Evolutionary conservation across 53 echinoderm and acorn worm species (phyloP).

Genomic region (Henricia sp.): DNA sequence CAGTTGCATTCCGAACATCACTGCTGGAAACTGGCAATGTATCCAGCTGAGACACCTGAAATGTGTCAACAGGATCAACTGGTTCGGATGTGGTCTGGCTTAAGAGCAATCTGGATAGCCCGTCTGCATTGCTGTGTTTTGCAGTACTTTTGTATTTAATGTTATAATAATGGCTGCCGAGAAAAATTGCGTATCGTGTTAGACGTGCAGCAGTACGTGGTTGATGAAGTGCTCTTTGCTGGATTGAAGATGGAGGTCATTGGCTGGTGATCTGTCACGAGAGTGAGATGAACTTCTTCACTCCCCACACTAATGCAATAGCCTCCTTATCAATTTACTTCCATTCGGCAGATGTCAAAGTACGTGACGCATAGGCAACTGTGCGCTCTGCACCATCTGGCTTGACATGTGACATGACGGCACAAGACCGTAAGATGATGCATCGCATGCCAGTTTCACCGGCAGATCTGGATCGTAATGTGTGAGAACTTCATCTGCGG

Average conservation of each 20-base stretch:
- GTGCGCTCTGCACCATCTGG: slow-evolving; percentile 44
- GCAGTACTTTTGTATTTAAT: slow-evolving; percentile 18
- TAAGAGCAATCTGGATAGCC: slow-evolving; percentile 28
- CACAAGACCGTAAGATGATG: slow-evolving; percentile 44
- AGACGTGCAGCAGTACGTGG: slow-evolving; percentile 35
- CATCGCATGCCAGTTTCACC: too few species aligned
- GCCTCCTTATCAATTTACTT: slow-evolving; percentile 67
- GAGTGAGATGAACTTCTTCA: slow-evolving; percentile 54
- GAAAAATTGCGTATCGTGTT: slow-evolving; percentile 28
- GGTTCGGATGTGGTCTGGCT: background rate
- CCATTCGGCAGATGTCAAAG: slow-evolving; percentile 45
- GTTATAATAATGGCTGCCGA: slow-evolving; percentile 20
- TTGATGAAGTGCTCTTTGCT: background rate
- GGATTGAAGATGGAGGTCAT: slow-evolving; percentile 52
- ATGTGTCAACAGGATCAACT: background rate
- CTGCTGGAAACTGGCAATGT: slow-evolving; percentile 53
- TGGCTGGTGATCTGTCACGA: slow-evolving; percentile 63
- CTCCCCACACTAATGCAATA: slow-evolving; percentile 49
- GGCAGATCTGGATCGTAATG: too few species aligned
- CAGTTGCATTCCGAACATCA: slow-evolving; percentile 32
- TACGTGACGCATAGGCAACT: slow-evolving; percentile 59
- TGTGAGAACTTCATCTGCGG: too few species aligned
- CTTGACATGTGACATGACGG: slow-evolving; percentile 42
- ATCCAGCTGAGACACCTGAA: slow-evolving; percentile 16
- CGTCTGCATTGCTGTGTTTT: background rate